Percentiles rank a stretch among this genome's conserved stretches.
These are phyloP conservation scores for Myotis planiceps DNA, from an alignment of 2,797 vertebrate genomes.

Conservation along the genomic window DNA sequence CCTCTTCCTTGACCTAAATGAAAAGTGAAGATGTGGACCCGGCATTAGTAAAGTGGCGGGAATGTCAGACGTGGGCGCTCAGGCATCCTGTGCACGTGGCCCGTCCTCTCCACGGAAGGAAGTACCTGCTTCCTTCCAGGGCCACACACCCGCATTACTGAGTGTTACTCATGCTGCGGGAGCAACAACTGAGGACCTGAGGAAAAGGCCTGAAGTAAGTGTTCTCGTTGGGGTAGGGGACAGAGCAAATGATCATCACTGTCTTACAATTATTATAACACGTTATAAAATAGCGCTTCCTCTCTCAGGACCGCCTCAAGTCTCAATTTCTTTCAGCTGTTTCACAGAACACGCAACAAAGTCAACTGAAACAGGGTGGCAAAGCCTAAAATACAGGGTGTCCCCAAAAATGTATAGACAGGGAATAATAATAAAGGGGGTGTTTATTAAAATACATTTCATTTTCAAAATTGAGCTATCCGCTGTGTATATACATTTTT, in stretches of 20 bases:
- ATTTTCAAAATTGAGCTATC: neutral
- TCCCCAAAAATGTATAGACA: neutral
- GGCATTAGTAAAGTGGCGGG: conserved; percentile 61
- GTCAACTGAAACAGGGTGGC: no score
- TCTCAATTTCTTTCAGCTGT: neutral
- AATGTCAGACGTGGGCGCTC: neutral
- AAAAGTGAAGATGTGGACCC: conserved; percentile 64
- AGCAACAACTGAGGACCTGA: neutral
- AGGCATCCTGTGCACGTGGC: neutral
- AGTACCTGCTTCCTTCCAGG: conserved; percentile 37
- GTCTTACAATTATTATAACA: neutral
- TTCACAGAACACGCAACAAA: neutral
- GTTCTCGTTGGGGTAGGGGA: neutral
- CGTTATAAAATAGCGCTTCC: neutral
- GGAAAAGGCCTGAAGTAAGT: neutral
- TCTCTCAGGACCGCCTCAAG: neutral
- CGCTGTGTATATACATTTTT: neutral
- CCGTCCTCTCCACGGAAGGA: conserved; percentile 4
- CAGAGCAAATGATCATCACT: neutral
- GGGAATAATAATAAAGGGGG: neutral
- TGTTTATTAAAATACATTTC: neutral
- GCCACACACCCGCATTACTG: neutral
- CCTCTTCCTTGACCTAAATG: conserved; percentile 82
- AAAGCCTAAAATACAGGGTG: neutral
- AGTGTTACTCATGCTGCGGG: neutral